Conservation (phyloP, 2,888 invertebrate genomes). For the Nomada hirtipes region DNA sequence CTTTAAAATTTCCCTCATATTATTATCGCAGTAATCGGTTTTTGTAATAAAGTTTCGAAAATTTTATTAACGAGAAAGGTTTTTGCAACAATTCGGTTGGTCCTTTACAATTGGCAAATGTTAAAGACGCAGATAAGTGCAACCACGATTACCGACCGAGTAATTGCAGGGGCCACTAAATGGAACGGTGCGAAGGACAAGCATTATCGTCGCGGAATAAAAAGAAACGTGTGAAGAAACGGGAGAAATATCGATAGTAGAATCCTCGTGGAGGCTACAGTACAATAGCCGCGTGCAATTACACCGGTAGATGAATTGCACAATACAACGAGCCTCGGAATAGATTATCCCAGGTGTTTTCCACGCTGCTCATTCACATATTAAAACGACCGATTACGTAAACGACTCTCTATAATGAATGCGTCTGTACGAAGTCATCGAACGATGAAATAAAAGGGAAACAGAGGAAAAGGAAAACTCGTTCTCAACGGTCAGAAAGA, state of each 20-base stretch:
- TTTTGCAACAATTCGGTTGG: too few species aligned
- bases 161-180: slow-evolving; percentile 9
- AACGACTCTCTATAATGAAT: slow-evolving; percentile 13
- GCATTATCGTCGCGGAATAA: slow-evolving; percentile 1
- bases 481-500: too few species aligned
- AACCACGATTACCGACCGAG: neutral
- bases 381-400: slow-evolving; percentile 10
- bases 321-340: slow-evolving; percentile 11
- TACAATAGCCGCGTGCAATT: slow-evolving; percentile 37
- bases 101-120: too few species aligned
- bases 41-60: too few species aligned
- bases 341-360: slow-evolving; percentile 24
- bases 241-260: slow-evolving; percentile 12
- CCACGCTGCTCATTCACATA: neutral
- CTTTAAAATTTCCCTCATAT: too few species aligned
- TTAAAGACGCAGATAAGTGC: neutral
- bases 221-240: slow-evolving; percentile 19
- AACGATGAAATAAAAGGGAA: neutral
- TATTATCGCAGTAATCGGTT: too few species aligned
- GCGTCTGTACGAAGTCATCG: slow-evolving; percentile 7
- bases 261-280: slow-evolving; percentile 13
- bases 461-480: neutral
- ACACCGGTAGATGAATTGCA: slow-evolving; percentile 11
- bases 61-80: too few species aligned
- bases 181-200: slow-evolving; percentile 43